Evolutionary conservation across 2,797 vertebrate genomes (phyloP).

Genomic region (Sebastes kiyomatsui): DNA sequence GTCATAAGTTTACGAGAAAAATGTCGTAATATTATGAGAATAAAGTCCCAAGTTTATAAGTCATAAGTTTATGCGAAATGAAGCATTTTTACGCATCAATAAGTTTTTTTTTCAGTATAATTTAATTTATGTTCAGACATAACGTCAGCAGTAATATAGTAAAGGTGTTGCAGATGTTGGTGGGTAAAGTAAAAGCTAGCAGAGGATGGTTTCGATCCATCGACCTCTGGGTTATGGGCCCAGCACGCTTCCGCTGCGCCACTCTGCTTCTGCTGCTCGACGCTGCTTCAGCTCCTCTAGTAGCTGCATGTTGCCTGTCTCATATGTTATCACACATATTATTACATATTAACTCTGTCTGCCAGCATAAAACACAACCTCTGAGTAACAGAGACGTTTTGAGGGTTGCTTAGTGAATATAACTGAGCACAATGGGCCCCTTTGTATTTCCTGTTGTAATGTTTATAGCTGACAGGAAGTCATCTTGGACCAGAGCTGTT

Average conservation of each 20-base stretch:
- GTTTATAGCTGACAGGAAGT: too few species aligned
- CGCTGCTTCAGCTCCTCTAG: accelerated
- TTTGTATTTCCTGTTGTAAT: too few species aligned
- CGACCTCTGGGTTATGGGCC: constrained; percentile 74
- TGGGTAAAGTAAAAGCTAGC: background rate
- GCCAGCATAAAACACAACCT: background rate
- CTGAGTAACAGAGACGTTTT: background rate
- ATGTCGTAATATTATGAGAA: too few species aligned
- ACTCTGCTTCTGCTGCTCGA: background rate
- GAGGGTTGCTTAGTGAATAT: background rate
- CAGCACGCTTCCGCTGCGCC: constrained; percentile 31
- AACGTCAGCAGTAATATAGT: background rate
- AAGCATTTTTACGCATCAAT: too few species aligned
- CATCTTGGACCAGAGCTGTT: background rate
- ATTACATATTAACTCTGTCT: background rate
- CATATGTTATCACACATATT: background rate
- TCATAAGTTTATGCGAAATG: too few species aligned
- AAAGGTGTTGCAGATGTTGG: background rate
- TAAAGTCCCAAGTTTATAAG: too few species aligned
- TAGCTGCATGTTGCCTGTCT: background rate
- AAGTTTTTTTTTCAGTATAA: too few species aligned
- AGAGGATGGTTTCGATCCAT: constrained; percentile 79
- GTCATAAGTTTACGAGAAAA: too few species aligned
- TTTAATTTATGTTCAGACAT: background rate
- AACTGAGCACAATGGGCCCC: too few species aligned